Base-by-base conservation (phyloP, 2,888 invertebrate genomes). In the Criorhina ranunculi region DNA sequence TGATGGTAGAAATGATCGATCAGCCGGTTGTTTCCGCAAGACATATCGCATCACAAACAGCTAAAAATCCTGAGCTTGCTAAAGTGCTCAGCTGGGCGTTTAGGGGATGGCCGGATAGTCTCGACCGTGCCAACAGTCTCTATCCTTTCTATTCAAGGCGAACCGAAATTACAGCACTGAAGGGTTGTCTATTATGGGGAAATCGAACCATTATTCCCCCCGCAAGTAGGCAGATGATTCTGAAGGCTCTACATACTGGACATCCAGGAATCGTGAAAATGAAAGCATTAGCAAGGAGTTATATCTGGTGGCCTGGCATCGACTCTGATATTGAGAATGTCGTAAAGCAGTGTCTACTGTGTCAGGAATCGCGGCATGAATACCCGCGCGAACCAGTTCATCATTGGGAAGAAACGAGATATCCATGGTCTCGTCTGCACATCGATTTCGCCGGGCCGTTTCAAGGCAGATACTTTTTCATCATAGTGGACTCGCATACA, bases 51-150 rank as follows among this genome's bases (percentile, higher is more conserved):
- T 24, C 4, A 24, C 24, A 24, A 24, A 24, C 24, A 24, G 24
- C 24, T 3, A 24, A 24, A 24, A 24, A 24, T 24, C 24, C 24
- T 24, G 24, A 24, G 24, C 4, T 24, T 24, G 59, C 51, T 1
- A 77, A 69, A 15, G 72, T 79, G 12, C 60, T 79, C 6, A 83
- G 72, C 57, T 79, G 76, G 86, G 60, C 86, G 75, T 82, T 79
- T 76, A 82, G 82, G 51, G 79, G 73, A 24, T 86, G 79, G 83
- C 66, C 77, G 17, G 62, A 70, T 7, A 42, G 15, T 17, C 8
- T 83, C 8, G 11, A 19, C 37, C 78, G 67, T 0, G 33, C 44
- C 7, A 57, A 83, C 17, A 29, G 57, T 17, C 31, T 80, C 2
- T 80, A 69, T 24, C 62, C 62, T 7, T 76, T 33, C 31, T 67